Conservation (phyloP, 2,113 vertebrate genomes). For the Henicopernis longicauda region DNA sequence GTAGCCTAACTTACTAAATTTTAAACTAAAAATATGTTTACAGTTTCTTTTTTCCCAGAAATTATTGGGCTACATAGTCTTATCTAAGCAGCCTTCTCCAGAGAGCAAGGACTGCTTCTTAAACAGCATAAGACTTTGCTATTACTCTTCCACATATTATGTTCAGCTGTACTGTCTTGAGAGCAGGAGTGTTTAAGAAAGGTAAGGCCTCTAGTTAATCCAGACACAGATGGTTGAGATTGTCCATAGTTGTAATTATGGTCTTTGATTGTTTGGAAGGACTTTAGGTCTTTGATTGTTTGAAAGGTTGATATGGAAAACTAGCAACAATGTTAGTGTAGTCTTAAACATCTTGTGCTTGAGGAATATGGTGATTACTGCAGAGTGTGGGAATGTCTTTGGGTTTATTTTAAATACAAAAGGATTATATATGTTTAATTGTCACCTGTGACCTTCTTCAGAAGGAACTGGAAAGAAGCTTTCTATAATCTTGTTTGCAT, state of each 20-base stretch:
- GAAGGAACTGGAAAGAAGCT: constrained; percentile 11
- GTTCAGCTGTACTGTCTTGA: neutral
- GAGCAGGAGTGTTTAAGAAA: neutral
- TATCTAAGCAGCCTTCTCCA: neutral
- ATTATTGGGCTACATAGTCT: neutral
- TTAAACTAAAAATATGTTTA: neutral
- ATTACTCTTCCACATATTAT: neutral
- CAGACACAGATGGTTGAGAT: neutral
- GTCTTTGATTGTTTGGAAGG: neutral
- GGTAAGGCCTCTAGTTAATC: neutral
- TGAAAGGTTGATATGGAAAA: neutral
- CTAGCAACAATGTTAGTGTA: neutral
- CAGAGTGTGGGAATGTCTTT: neutral
- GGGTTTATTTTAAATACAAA: neutral
- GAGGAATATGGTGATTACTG: neutral
- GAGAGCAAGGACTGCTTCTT: neutral
- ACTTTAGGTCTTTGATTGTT: neutral
- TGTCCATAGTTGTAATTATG: neutral
- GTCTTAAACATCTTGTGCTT: neutral
- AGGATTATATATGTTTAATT: neutral
- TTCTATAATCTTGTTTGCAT: constrained; percentile 11
- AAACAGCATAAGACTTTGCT: neutral
- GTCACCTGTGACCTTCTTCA: neutral
- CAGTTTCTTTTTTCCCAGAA: neutral
- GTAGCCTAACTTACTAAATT: neutral